A percentile compares a stretch with the other conserved stretches of the same genome.
Evolutionary conservation across 2,888 invertebrate species (phyloP).

Genomic region (Taphrorychus bicolor): DNA sequence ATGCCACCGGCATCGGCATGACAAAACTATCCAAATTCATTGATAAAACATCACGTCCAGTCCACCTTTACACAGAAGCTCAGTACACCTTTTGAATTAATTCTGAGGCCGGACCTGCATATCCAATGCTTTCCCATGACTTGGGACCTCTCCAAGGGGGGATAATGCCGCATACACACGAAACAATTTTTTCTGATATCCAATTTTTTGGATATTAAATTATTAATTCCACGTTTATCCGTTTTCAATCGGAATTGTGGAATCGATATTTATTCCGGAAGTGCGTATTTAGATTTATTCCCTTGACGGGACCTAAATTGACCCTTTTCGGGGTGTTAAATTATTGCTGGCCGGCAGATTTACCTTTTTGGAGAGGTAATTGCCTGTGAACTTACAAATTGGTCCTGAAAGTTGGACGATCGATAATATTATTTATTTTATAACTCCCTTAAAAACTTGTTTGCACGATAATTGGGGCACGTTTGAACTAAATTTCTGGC

Average conservation of each 20-base stretch:
- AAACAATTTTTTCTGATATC: not conserved
- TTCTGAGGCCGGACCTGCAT: constrained; percentile 34
- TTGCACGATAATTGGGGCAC: not conserved
- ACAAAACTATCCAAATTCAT: constrained; percentile 27
- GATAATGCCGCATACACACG: not conserved
- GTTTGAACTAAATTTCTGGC: too few species aligned
- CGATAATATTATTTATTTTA: not conserved
- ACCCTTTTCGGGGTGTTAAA: not conserved
- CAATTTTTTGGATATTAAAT: not conserved
- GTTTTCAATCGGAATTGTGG: not conserved
- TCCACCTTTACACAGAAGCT: constrained; percentile 36
- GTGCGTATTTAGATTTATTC: not conserved
- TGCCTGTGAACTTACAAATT: not conserved
- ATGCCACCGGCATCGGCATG: constrained; percentile 16
- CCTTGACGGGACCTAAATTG: not conserved
- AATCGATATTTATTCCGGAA: not conserved
- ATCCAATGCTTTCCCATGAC: constrained; percentile 30
- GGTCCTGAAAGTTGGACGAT: not conserved
- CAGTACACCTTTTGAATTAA: constrained; percentile 31
- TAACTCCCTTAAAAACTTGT: not conserved
- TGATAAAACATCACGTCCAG: constrained; percentile 36
- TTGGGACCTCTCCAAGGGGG: constrained; percentile 17
- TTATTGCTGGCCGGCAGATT: not conserved
- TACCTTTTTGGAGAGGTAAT: not conserved
- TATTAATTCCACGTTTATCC: not conserved